Conservation (phyloP, 2,113 vertebrate genomes). For the Heloderma charlesbogerti region DNA sequence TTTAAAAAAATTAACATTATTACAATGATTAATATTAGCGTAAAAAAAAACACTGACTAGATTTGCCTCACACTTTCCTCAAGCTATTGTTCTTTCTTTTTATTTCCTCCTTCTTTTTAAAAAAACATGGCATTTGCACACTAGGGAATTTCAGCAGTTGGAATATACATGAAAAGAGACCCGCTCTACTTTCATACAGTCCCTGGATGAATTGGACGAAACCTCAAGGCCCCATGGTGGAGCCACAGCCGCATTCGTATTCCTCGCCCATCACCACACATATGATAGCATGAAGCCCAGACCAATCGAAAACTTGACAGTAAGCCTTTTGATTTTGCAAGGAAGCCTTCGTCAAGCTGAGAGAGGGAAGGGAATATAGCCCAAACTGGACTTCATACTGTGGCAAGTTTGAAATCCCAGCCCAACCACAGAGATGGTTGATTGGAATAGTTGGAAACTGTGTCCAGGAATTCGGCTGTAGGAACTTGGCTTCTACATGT, state of each 20-base stretch:
- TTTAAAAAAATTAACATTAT: background rate
- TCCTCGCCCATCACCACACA: slow-evolving; percentile 79
- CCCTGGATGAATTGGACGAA: slow-evolving; percentile 83
- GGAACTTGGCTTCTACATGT: slow-evolving; percentile 77
- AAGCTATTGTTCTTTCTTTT: slow-evolving; percentile 83
- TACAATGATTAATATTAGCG: slow-evolving; percentile 56
- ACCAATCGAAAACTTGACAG: slow-evolving; percentile 87
- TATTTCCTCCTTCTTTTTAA: slow-evolving; percentile 55
- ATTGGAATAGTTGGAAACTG: slow-evolving; percentile 85
- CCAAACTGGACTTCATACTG: slow-evolving; percentile 88
- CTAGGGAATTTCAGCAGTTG: slow-evolving; percentile 82
- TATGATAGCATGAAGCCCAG: slow-evolving; percentile 79
- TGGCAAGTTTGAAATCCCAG: slow-evolving; percentile 88
- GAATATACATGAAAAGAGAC: slow-evolving; percentile 87
- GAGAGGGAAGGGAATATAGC: slow-evolving; percentile 85
- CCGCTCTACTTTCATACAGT: slow-evolving; percentile 83
- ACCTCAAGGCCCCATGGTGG: slow-evolving; percentile 81
- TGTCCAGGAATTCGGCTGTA: slow-evolving; percentile 81
- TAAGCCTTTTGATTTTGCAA: slow-evolving; percentile 88
- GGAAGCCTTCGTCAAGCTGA: slow-evolving; percentile 85
- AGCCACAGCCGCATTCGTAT: slow-evolving; percentile 78
- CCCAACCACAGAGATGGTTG: slow-evolving; percentile 85
- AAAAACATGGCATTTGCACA: slow-evolving; percentile 72
- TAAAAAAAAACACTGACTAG: slow-evolving; percentile 36
- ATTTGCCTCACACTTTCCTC: slow-evolving; percentile 74